Conservation (phyloP, 2,113 vertebrate species). For the Tychaedon coryphoeus region DNA sequence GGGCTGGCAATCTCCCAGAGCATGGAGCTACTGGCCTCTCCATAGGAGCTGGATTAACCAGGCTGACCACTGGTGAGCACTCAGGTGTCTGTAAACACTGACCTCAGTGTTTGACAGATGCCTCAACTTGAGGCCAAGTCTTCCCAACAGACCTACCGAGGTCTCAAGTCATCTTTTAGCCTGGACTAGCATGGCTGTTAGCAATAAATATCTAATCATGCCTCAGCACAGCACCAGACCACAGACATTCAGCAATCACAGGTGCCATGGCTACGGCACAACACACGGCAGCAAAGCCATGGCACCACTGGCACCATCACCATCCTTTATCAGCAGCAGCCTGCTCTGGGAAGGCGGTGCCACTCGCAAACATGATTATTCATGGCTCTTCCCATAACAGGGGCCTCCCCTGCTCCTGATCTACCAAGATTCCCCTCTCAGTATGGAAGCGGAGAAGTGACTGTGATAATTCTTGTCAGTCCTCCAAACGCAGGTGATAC, state of each 20-base stretch:
- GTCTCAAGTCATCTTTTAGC: not conserved
- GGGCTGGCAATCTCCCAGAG: not conserved
- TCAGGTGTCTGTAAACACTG: not conserved
- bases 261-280: not conserved
- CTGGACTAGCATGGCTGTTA: accelerated
- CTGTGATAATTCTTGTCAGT: not conserved
- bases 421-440: not conserved
- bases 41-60: not conserved
- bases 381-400: not conserved
- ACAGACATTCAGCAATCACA: not conserved
- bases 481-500: not conserved
- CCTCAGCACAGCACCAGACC: not conserved
- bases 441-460: not conserved
- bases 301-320: not conserved
- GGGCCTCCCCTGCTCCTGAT: not conserved
- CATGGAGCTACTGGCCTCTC: accelerated
- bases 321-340: not conserved
- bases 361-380: accelerated
- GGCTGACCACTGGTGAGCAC: not conserved
- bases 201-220: not conserved
- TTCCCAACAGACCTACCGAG: not conserved
- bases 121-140: not conserved
- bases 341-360: accelerated
- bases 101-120: too few relatives aligned
- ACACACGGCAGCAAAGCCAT: not conserved